Evolutionary conservation across 2,797 vertebrate genomes (phyloP).

Genomic region (Macroramphosus scolopax): DNA sequence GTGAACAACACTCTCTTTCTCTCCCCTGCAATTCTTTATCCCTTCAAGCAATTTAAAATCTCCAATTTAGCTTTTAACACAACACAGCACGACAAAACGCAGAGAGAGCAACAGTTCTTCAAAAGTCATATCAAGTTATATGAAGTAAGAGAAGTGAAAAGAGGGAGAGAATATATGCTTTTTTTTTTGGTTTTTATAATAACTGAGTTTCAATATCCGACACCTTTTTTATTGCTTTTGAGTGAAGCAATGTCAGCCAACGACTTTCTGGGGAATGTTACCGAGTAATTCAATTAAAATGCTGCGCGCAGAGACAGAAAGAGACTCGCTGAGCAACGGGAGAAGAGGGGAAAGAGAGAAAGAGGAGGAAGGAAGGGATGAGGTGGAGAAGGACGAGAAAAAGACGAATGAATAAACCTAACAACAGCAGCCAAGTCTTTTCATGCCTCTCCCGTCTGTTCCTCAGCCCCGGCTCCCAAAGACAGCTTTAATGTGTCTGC

Average conservation of each 20-base stretch:
- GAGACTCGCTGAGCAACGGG: slow-evolving; percentile 44
- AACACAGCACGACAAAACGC: slow-evolving; percentile 27
- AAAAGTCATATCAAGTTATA: slow-evolving; percentile 24
- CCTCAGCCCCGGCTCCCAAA: slow-evolving; percentile 41
- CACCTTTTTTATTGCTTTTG: slow-evolving; percentile 54
- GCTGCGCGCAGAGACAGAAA: slow-evolving; percentile 32
- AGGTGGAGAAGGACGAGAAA: slow-evolving; percentile 22
- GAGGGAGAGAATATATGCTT: slow-evolving; percentile 17
- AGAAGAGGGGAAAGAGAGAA: slow-evolving; percentile 17
- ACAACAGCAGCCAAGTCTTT: slow-evolving; percentile 43
- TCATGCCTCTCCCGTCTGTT: slow-evolving; percentile 47
- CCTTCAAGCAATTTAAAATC: slow-evolving; percentile 50
- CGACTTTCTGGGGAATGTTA: slow-evolving; percentile 57
- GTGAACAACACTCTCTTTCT: slow-evolving; percentile 43
- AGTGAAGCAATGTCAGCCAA: slow-evolving; percentile 54
- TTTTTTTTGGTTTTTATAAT: slow-evolving; percentile 29
- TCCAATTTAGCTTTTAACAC: slow-evolving; percentile 46
- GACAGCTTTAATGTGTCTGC: slow-evolving; percentile 63
- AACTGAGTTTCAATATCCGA: slow-evolving; percentile 36
- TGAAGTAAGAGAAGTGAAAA: slow-evolving; percentile 5
- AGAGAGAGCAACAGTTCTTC: slow-evolving; percentile 26
- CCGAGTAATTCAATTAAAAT: slow-evolving; percentile 64
- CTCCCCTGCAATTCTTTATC: slow-evolving; percentile 28
- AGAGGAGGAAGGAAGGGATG: slow-evolving; percentile 14
- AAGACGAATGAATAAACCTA: slow-evolving; percentile 45